Evolutionary conservation across 2,888 invertebrate species (phyloP).

Genomic region (Tortrix viridana): DNA sequence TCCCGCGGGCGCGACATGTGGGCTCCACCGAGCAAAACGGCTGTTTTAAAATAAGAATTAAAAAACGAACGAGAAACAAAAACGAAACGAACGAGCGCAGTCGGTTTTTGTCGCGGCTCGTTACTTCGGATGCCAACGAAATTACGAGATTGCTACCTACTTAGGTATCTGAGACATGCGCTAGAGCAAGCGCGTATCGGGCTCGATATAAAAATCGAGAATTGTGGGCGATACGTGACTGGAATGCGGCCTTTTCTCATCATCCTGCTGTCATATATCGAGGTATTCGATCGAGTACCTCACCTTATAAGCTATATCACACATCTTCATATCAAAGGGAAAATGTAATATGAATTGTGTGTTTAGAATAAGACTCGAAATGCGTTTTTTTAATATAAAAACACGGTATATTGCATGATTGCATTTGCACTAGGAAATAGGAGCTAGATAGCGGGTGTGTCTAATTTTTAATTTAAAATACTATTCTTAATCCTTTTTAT

Average conservation of each 20-base stretch:
- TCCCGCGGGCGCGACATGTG: constrained; percentile 58
- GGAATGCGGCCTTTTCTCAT: constrained; percentile 25
- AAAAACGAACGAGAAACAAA: constrained; percentile 54
- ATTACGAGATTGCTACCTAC: constrained; percentile 39
- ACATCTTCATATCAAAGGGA: no score
- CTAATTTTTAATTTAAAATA: no score
- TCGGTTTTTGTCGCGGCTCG: constrained; percentile 67
- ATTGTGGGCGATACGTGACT: constrained; percentile 21
- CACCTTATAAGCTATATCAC: no score
- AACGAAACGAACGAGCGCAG: constrained; percentile 53
- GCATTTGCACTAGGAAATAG: no score
- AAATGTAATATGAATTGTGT: no score
- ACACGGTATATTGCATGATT: no score
- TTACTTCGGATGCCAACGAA: constrained; percentile 53
- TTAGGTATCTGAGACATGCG: constrained; percentile 15
- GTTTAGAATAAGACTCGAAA: no score
- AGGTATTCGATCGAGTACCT: neutral
- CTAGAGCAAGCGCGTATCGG: constrained; percentile 12
- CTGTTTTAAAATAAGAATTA: constrained; percentile 56
- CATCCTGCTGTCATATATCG: constrained; percentile 10
- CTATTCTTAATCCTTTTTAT: no score
- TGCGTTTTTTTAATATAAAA: no score
- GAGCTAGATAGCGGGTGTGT: no score
- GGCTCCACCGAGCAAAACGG: constrained; percentile 66
- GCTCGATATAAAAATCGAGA: constrained; percentile 29